These are phyloP conservation scores for Styela plicata DNA, from an alignment of 23 tunicate genomes.

Conservation along the genomic window DNA sequence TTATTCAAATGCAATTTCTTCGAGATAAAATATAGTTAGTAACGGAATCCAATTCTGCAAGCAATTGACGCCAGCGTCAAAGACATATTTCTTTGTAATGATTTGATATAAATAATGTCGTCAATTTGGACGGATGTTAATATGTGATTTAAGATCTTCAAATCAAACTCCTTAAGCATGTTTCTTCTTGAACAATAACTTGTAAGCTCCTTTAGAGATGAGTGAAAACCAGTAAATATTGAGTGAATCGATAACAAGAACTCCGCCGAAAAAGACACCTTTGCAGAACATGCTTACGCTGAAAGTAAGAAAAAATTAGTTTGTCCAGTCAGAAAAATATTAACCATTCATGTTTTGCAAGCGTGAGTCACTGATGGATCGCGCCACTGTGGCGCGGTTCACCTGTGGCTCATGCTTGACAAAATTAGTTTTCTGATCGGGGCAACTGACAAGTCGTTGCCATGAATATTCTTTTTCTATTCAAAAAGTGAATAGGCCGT, in stretches of 20 bases:
- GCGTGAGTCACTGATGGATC: background rate
- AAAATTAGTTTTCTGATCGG: too few species aligned
- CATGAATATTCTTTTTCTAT: too few species aligned
- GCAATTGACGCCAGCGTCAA: too few species aligned
- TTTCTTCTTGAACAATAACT: constrained; percentile 1
- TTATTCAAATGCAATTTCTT: too few species aligned
- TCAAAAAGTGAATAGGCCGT: background rate
- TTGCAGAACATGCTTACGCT: constrained; percentile 19
- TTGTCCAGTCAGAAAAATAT: constrained; percentile 3
- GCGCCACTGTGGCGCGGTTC: background rate
- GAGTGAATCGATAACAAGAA: background rate
- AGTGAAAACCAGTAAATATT: constrained; percentile 17
- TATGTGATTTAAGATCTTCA: too few species aligned
- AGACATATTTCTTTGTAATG: too few species aligned
- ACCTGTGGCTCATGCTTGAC: background rate
- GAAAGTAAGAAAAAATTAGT: background rate
- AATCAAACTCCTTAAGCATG: too few species aligned
- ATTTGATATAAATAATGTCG: too few species aligned
- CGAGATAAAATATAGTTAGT: too few species aligned
- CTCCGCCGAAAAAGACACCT: constrained; percentile 10
- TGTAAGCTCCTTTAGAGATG: constrained; percentile 15
- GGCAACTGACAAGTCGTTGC: too few species aligned
- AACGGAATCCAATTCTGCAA: too few species aligned
- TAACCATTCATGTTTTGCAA: background rate
- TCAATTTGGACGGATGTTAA: too few species aligned